Evolutionary conservation across 2,888 invertebrate genomes (phyloP).

Genomic region (Tanypteryx hageni): DNA sequence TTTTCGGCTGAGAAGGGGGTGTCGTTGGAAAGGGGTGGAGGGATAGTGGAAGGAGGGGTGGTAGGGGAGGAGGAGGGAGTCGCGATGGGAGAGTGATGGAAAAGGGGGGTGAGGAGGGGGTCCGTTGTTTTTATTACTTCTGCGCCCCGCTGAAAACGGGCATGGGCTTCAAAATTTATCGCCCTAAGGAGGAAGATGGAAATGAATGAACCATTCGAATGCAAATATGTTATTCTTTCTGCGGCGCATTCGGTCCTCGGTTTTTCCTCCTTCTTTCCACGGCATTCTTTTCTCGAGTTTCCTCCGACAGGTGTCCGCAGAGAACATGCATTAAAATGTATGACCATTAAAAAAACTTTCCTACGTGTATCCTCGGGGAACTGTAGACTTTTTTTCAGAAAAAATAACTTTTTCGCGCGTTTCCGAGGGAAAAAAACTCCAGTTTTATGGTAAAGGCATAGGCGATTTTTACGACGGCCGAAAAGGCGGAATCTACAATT

Average conservation of each 20-base stretch:
- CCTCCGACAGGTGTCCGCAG: slow-evolving; percentile 39
- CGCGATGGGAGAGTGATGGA: background rate
- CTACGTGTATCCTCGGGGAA: background rate
- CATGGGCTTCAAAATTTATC: slow-evolving; percentile 16
- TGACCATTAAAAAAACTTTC: slow-evolving; percentile 25
- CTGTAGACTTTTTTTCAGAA: background rate
- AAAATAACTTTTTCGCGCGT: background rate
- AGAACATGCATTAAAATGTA: slow-evolving; percentile 51
- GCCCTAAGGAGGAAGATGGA: background rate
- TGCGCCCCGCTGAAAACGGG: slow-evolving; percentile 45
- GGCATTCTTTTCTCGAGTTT: slow-evolving; percentile 43
- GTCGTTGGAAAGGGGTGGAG: background rate
- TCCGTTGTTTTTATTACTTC: slow-evolving; percentile 38
- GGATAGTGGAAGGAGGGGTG: background rate
- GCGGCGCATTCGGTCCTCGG: background rate
- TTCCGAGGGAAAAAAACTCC: background rate
- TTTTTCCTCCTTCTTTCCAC: background rate
- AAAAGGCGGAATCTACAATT: background rate
- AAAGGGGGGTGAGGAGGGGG: background rate
- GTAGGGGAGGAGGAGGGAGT: background rate
- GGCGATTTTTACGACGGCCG: background rate
- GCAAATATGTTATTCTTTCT: slow-evolving; percentile 36
- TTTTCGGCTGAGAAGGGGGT: background rate
- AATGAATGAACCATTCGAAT: slow-evolving; percentile 56
- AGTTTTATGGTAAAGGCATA: background rate